Evolutionary conservation across 2,113 vertebrate species (phyloP).

Genomic region (Channa maculata): DNA sequence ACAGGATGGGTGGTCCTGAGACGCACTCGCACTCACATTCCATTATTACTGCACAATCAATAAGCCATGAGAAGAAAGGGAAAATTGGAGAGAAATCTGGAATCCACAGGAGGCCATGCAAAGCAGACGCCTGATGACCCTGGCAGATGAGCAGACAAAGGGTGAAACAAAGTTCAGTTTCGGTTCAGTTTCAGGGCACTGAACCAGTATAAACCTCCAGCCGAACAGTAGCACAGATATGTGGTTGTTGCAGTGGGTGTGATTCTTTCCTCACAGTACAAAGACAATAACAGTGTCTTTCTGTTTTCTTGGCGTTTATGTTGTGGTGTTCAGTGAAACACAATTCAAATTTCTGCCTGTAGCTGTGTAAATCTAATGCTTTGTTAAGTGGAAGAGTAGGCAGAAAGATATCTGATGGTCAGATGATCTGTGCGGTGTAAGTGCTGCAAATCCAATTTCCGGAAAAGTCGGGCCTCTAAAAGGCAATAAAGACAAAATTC

Average conservation of each 20-base stretch:
- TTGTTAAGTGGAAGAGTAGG: too few species aligned
- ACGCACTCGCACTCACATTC: constrained; percentile 7
- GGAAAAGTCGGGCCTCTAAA: too few species aligned
- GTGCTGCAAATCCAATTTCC: too few species aligned
- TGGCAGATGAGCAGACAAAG: constrained; percentile 66
- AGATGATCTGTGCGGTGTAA: too few species aligned
- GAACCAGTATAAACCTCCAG: constrained; percentile 30
- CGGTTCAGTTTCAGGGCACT: constrained; percentile 65
- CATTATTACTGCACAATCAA: constrained; percentile 52
- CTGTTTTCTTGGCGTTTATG: not conserved
- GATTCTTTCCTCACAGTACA: not conserved
- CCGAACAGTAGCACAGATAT: constrained; percentile 7
- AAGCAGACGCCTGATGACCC: constrained; percentile 56
- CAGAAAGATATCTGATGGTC: too few species aligned
- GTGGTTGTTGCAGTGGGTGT: constrained; percentile 31
- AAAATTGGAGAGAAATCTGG: constrained; percentile 58
- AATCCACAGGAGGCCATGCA: constrained; percentile 55
- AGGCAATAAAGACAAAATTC: too few species aligned
- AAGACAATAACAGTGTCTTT: not conserved
- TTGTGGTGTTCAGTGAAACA: too few species aligned
- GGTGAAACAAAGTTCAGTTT: constrained; percentile 72
- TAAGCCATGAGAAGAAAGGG: constrained; percentile 33
- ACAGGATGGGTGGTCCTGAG: constrained; percentile 39
- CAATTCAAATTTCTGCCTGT: not conserved
- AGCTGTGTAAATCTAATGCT: too few species aligned